phyloP scores from a whole-genome alignment of 2,113 vertebrate species.

The Arvicanthis niloticus region DNA sequence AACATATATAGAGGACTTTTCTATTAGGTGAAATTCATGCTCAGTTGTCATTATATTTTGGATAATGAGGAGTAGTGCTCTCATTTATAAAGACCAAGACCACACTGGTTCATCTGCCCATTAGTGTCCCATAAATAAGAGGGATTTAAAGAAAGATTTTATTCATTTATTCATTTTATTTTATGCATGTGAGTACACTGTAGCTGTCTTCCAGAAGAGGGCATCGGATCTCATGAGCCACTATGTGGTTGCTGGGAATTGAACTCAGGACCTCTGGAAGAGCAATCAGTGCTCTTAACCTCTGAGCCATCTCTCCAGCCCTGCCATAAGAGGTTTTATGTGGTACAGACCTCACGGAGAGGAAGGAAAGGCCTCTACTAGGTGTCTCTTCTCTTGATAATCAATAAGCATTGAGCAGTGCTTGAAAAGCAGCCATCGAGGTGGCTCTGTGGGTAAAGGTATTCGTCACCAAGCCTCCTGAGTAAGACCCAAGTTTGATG shows the following conservation, averaged over 20 bases:
- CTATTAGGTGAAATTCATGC: background rate
- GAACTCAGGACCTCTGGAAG: no score
- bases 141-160: no score
- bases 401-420: background rate
- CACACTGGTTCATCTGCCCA: background rate
- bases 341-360: background rate
- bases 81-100: background rate
- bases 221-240: no score
- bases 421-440: background rate
- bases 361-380: background rate
- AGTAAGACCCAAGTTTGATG: background rate
- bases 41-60: background rate
- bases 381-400: conserved; percentile 11
- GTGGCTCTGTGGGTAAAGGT: background rate
- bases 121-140: no score
- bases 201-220: no score
- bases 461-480: background rate
- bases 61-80: background rate
- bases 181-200: no score
- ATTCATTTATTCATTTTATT: no score
- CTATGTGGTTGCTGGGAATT: no score
- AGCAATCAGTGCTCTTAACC: no score
- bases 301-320: no score
- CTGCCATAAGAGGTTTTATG: background rate
- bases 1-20: background rate